These are phyloP conservation scores for Rhagoletis pomonella DNA, from an alignment of 1,140 invertebrate species.

Conservation along the genomic window DNA sequence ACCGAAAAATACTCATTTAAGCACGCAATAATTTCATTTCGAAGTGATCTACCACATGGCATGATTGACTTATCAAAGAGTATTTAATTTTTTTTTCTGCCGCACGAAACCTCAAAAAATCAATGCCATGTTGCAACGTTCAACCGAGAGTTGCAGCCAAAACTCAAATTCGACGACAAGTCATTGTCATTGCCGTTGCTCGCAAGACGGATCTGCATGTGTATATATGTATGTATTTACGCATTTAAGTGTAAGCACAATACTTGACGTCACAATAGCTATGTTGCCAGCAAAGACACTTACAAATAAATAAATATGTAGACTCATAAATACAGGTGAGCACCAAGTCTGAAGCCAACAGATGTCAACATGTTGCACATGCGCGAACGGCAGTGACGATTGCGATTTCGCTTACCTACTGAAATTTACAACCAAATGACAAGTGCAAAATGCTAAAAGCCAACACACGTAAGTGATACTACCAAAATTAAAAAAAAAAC, in stretches of 20 bases:
- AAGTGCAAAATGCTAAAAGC: conserved; percentile 38
- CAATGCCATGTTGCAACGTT: background rate
- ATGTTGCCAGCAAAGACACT: background rate
- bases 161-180: background rate
- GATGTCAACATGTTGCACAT: conserved; percentile 4
- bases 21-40: background rate
- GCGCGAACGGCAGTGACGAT: conserved; percentile 1
- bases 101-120: background rate
- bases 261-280: background rate
- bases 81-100: background rate
- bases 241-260: too few species aligned
- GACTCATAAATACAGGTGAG: conserved; percentile 15
- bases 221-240: too few species aligned
- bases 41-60: conserved; percentile 1
- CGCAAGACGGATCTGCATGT: background rate
- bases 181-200: conserved; percentile 29
- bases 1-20: background rate
- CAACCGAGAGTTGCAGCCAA: too few species aligned
- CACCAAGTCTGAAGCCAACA: background rate
- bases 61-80: conserved; percentile 14
- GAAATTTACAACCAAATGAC: conserved; percentile 48
- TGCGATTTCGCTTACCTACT: conserved; percentile 20
- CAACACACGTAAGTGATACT: conserved; percentile 9
- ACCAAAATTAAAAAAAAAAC: background rate
- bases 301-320: too few species aligned